Evolutionary conservation across 1,140 invertebrate genomes (phyloP), one percentile per base, ranked within the genome.

Genomic region (Aphidius gifuensis): DNA sequence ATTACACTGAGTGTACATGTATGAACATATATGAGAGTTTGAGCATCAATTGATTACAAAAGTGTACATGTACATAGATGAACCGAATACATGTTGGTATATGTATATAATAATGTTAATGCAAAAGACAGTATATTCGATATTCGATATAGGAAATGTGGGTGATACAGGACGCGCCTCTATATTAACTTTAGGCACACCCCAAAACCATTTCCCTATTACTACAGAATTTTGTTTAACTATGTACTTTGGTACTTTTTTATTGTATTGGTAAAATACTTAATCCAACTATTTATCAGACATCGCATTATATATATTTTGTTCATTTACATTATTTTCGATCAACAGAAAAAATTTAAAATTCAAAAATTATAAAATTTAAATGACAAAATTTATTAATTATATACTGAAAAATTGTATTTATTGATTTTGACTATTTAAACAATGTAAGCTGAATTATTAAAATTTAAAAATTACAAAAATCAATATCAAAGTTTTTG

Each of bases 121-220:
- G 23, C 23, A 23, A 23, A 23, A 23, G 23, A 23, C 23, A 23
- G 1, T 23, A 3, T 23, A n/a, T n/a, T n/a, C n/a, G n/a, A 23
- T 3, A 23, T 23, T 2, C 23, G 3, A 23, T 23, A 23, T 23
- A 1, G 23, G 23, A 40, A 50, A 46, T 21, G 45, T 42, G 45
- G 40, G 38, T 62, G 38, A 40, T 6, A 7, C 16, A 55, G 54
- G 39, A 48, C 39, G 54, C 32, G 47, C 51, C 60, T 56, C 50
- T 49, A 23, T 23, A 62, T 62, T 56, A 62, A 62, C 53, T 44
- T 42, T 8, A 62, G 60, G 23, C 60, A 45, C 21, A 56, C 54
- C 60, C 60, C 60, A 62, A 57, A 62, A 55, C 60, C 60, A 57
- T 62, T 62, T 56, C 46, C 60, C 45, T n/a, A n/a, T 54, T 42